Evolutionary conservation across 2,797 vertebrate genomes (phyloP).

Genomic region (Corythornis leucogaster): DNA sequence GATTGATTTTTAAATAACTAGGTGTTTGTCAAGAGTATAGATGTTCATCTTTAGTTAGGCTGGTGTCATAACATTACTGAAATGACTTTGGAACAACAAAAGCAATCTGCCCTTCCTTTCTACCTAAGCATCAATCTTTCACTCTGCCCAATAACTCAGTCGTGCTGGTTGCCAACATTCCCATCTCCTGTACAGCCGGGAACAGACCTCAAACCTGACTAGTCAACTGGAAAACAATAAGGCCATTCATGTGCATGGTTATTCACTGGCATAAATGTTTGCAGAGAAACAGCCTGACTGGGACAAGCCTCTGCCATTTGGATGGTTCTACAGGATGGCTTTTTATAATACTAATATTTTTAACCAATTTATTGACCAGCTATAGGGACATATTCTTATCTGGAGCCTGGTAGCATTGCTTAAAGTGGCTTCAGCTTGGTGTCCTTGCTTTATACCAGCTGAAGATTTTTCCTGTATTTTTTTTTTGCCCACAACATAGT

Average conservation of each 20-base stretch:
- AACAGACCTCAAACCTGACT: constrained; percentile 19
- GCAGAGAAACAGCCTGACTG: not conserved
- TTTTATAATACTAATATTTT: not conserved
- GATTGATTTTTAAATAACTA: not conserved
- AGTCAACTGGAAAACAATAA: constrained; percentile 43
- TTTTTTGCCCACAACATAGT: not conserved
- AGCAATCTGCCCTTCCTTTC: not conserved
- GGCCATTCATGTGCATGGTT: constrained; percentile 51
- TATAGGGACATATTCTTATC: not conserved
- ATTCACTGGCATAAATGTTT: constrained; percentile 48
- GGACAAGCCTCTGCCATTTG: not conserved
- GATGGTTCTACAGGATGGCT: not conserved
- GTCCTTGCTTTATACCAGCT: not conserved
- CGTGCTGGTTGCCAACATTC: constrained; percentile 40
- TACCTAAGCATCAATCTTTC: not conserved
- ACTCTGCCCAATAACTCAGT: not conserved
- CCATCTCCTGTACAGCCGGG: not conserved
- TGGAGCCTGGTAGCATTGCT: fast-evolving
- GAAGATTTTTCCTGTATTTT: not conserved
- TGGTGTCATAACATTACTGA: not conserved
- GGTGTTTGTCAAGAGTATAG: not conserved
- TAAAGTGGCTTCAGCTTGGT: not conserved
- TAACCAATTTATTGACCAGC: not conserved
- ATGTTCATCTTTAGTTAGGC: not conserved
- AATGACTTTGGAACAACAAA: not conserved